Conservation (phyloP, 1,140 invertebrate species). For the Bombus consobrinus region DNA sequence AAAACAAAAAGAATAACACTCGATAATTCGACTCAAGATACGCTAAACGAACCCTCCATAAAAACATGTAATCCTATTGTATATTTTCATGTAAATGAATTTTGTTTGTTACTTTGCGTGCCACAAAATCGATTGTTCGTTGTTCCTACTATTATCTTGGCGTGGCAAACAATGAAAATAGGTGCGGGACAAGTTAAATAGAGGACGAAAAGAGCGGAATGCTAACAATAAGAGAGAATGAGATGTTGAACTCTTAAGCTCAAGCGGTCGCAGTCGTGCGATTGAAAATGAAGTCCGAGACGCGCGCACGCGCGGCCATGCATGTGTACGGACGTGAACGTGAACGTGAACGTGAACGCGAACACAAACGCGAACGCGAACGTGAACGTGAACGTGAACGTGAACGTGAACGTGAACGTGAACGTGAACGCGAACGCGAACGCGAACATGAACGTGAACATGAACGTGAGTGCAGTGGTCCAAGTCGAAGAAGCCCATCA, state of each 20-base stretch:
- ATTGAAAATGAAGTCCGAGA: slow-evolving; percentile 49
- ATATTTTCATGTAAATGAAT: background rate
- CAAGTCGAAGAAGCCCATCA: slow-evolving; percentile 55
- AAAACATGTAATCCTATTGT: background rate
- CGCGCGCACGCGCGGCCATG: background rate
- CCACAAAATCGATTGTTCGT: background rate
- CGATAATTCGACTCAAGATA: background rate
- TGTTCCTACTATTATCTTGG: background rate
- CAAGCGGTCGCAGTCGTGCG: slow-evolving; percentile 16
- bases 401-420: accelerated
- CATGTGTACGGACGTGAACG: no score
- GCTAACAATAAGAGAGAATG: slow-evolving; percentile 32
- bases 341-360: no score
- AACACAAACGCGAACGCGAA: no score
- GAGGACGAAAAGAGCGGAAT: slow-evolving; percentile 21
- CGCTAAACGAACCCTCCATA: background rate
- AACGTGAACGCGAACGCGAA: no score
- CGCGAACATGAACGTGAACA: no score
- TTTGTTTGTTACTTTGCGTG: background rate
- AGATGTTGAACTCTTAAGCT: slow-evolving; percentile 39
- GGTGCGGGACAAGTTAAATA: slow-evolving; percentile 18
- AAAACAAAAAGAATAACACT: background rate
- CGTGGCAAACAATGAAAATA: background rate
- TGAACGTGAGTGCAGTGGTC: background rate
- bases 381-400: no score